These are phyloP conservation scores for Mionectes macconnelli DNA, from an alignment of 2,113 vertebrate species.

Conservation along the genomic window DNA sequence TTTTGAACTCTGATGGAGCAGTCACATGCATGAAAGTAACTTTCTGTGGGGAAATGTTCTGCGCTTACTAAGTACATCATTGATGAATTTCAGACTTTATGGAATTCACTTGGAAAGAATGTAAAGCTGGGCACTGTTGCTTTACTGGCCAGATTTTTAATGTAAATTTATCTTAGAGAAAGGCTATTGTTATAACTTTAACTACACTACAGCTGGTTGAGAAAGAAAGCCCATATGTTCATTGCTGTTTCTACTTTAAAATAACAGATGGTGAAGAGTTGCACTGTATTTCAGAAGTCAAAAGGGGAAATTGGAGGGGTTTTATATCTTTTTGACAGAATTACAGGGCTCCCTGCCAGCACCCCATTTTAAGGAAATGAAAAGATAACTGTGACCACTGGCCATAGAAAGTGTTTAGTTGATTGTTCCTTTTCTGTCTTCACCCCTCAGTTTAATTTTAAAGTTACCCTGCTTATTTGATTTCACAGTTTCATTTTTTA, in stretches of 20 bases:
- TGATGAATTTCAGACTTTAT: constrained; percentile 47
- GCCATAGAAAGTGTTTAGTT: not conserved
- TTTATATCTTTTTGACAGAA: constrained; percentile 59
- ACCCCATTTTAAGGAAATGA: constrained; percentile 39
- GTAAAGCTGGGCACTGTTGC: constrained; percentile 57
- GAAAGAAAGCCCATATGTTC: constrained; percentile 82
- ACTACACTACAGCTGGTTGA: constrained; percentile 82
- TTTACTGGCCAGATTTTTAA: constrained; percentile 74
- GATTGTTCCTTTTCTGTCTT: not conserved
- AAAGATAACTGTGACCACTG: not conserved
- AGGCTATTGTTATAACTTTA: constrained; percentile 84
- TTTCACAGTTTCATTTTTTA: not conserved
- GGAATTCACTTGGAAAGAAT: constrained; percentile 46
- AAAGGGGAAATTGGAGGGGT: constrained; percentile 32
- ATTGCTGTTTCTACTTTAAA: constrained; percentile 75
- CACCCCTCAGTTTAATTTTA: not conserved
- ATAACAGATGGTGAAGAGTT: constrained; percentile 81
- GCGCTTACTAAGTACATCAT: constrained; percentile 12
- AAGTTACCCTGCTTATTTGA: not conserved
- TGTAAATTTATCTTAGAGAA: constrained; percentile 80
- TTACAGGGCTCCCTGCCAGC: constrained; percentile 34
- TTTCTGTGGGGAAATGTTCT: not conserved
- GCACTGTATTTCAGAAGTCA: constrained; percentile 79
- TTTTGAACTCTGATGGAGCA: not conserved
- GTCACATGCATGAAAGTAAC: not conserved